Evolutionary conservation across 2,113 vertebrate genomes (phyloP).

Genomic region (Macquaria ambigua): DNA sequence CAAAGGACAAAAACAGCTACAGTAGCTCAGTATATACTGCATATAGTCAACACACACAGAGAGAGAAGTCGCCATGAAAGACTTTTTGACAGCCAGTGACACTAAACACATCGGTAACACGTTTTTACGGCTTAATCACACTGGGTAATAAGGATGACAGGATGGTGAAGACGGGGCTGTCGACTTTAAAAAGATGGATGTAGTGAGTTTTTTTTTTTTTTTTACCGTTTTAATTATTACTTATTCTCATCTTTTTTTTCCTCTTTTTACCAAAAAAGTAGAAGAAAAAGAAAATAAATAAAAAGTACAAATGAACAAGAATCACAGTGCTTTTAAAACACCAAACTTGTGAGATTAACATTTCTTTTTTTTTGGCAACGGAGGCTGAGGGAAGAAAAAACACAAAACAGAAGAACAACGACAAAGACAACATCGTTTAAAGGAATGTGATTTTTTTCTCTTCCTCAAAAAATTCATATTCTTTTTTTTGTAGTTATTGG

Average conservation of each 20-base stretch:
- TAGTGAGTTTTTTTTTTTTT: constrained; percentile 83
- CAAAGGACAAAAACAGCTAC: constrained; percentile 98
- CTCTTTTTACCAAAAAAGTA: constrained; percentile 63
- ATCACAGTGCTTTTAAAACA: constrained; percentile 96
- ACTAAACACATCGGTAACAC: constrained; percentile 96
- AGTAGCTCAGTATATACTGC: constrained; percentile 99
- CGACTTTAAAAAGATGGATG: constrained; percentile 91
- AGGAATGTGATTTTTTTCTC: constrained; percentile 85
- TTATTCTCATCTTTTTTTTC: constrained; percentile 66
- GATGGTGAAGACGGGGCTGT: constrained; percentile 83
- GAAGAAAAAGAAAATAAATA: constrained; percentile 28
- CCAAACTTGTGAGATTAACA: constrained; percentile 87
- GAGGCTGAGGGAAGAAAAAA: constrained; percentile 81
- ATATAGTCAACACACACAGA: constrained; percentile 99
- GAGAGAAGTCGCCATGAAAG: constrained; percentile 94
- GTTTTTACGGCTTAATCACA: constrained; percentile 94
- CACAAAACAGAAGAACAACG: constrained; percentile 37
- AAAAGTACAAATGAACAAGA: constrained; percentile 72
- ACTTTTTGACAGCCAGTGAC: constrained; percentile 96
- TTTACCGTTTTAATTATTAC: constrained; percentile 85
- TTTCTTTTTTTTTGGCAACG: constrained; percentile 90
- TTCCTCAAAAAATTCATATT: constrained; percentile 82
- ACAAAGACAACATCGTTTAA: constrained; percentile 62
- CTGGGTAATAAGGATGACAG: constrained; percentile 94
- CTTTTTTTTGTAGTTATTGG: constrained; percentile 81